Base-by-base conservation (phyloP, 1,140 invertebrate species). In the Steinernema feltiae region DNA sequence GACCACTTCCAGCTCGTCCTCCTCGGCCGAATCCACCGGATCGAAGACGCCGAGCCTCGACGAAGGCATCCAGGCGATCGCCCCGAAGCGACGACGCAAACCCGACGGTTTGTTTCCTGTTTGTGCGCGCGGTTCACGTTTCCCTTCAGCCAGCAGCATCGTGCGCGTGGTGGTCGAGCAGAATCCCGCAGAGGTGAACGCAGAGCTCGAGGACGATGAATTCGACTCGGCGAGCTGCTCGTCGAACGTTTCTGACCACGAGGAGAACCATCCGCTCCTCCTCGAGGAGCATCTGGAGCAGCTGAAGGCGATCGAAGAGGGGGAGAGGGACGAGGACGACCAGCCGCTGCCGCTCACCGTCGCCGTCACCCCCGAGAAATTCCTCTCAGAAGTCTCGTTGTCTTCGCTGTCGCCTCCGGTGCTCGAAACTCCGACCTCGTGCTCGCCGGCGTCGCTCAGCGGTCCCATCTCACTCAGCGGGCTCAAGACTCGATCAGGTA, bases 11-110 rank as follows among this genome's bases (percentile, higher is more conserved):
- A 63, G 24, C 24, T 63, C 53, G 53, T 12, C 12, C 12, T 63
- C 53, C 7, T 63, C 53, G 53, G 53, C 53, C 24, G 53, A 63
- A 63, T 63, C 53, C 15, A 63, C 53, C 24, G 53, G 53, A 63
- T 27, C 15, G 7, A 63, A 63, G 24, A 17, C 53, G 24, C 53
- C 53, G 12, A 17, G 7, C 7, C 53, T 29, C 7, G 63, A 73
- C 72, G 30, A 30, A 21, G 75, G 48, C 7, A 29, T 78, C 32
- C 74, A 77, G 15, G 74, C 75, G 21, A 78, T 46, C 31, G 74
- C 74, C 17, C 74, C 75, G 7, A 76, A 76, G 30, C n/a, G 75
- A 70, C 73, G 75, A 15, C 75, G 75, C 32, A 76, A 76, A 31
- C 75, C 75, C 21, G 75, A 76, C 32, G 24, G 75, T 76, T 63